A percentile compares a stretch with the other conserved stretches of the same genome.
Conservation (phyloP, 2,888 invertebrate species). For the Pollenia labialis region DNA sequence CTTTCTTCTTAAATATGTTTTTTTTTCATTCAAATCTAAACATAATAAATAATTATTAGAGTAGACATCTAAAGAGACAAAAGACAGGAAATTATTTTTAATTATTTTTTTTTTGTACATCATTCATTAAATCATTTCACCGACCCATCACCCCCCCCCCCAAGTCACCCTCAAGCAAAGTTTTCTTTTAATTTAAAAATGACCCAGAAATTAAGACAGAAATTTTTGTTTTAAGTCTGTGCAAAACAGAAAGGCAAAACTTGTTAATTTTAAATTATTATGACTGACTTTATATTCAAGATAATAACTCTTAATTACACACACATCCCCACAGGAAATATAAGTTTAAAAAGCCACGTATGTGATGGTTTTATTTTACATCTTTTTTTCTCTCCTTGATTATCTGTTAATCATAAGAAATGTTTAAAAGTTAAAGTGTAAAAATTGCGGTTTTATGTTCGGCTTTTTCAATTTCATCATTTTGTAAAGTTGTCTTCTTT, state of each 20-base stretch:
- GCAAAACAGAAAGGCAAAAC: neutral
- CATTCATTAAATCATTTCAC: slow-evolving; percentile 56
- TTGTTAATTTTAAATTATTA: slow-evolving; percentile 33
- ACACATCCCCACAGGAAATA: neutral
- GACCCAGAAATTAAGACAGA: neutral
- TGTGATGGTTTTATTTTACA: neutral
- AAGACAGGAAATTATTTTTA: slow-evolving; percentile 46
- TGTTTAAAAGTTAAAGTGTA: neutral
- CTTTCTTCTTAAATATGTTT: neutral
- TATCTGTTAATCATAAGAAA: slow-evolving; percentile 34
- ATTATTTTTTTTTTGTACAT: slow-evolving; percentile 46
- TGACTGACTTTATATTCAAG: slow-evolving; percentile 23
- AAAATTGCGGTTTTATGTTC: neutral
- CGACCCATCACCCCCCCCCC: neutral
- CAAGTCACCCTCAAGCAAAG: neutral
- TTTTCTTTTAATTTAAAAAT: slow-evolving; percentile 5
- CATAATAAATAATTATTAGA: neutral
- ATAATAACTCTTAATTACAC: slow-evolving; percentile 47
- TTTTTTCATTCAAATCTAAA: neutral
- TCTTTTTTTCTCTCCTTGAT: neutral
- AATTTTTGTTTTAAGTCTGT: neutral
- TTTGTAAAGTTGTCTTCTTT: neutral
- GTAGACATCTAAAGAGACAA: neutral
- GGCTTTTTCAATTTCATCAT: neutral
- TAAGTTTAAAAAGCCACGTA: slow-evolving; percentile 8